Evolutionary conservation across 2,113 vertebrate species (phyloP), one percentile per base, ranked within the genome.

Genomic region (Rhinopomastus cyanomelas): DNA sequence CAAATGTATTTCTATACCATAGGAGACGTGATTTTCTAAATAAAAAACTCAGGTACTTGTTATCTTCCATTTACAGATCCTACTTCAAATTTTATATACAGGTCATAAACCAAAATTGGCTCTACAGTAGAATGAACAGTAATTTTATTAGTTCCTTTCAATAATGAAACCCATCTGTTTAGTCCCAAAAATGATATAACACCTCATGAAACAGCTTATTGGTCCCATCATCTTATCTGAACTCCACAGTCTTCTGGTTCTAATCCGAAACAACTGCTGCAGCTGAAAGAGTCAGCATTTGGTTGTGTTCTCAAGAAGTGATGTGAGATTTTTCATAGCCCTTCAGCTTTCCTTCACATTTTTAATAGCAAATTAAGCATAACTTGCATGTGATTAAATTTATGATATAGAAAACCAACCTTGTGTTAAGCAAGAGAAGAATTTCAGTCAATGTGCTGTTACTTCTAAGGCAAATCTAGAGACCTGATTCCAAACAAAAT

Each of bases 41-140:
- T 87, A 48, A 84, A 78, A 89, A 89, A 94, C 59, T 57, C 6
- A 9, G 87, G 85, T 90, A 89, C 81, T 89, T 94, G 77, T 86
- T 89, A 93, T 34, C 61, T 92, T 85, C 88, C 91, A 84, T 95
- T 93, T 95, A 91, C 86, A 92, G 83, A 85, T 68, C 56, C 80
- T 82, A 57, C 73, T 86, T 76, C 76, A 75, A 49, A 80, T 89
- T 71, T 64, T 92, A 85, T 60, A 30, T 85, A 81, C 0, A 3
- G 81, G 60, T 90, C 81, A 87, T 87, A 94, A 95, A 94, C 19
- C 32, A 79, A 81, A 91, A 80, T 29, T 48, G 39, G 61, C 61
- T 82, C 85, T 86, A 62, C 81, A 66, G 59, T 6, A 79, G 88
- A 73, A 85, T 46, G 74, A 88, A 86, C 88, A 88, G 67, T 65